phyloP scores from a whole-genome alignment of 1,140 invertebrate species.

The Drosophila tristis region DNA sequence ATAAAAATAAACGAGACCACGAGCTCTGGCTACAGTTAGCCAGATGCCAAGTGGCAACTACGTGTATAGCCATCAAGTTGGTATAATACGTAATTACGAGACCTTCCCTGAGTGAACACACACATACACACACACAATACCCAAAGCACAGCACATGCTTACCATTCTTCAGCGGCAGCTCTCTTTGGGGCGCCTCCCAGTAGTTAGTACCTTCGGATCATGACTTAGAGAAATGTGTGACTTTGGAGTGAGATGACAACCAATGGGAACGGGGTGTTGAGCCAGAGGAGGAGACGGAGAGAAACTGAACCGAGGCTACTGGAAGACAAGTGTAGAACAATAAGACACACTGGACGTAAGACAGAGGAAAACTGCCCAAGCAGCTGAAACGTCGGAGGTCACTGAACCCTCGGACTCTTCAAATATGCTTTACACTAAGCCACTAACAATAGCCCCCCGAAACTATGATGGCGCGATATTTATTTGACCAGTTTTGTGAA shows the following conservation, averaged over 20 bases:
- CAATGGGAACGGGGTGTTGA: constrained; percentile 14
- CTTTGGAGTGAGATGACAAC: constrained; percentile 62
- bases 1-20: constrained; percentile 46
- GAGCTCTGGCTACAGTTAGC: constrained; percentile 53
- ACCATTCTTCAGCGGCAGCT: constrained; percentile 9
- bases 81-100: constrained; percentile 72
- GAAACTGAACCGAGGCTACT: constrained; percentile 54
- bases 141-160: constrained; percentile 3
- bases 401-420: constrained; percentile 43
- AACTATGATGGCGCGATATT: constrained; percentile 21
- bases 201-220: constrained; percentile 48
- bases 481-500: constrained; percentile 39
- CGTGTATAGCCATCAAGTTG: constrained; percentile 45
- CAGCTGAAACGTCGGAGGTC: constrained; percentile 52
- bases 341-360: constrained; percentile 24
- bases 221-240: constrained; percentile 62
- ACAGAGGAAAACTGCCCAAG: constrained; percentile 55
- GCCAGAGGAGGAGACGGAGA: constrained; percentile 12
- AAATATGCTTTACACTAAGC: constrained; percentile 37
- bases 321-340: constrained; percentile 69
- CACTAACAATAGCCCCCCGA: constrained; percentile 32
- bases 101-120: neutral
- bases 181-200: neutral
- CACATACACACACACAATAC: neutral
- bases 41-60: constrained; percentile 36